Percentiles rank a stretch among this genome's conserved stretches.
Conservation (phyloP, 2,113 vertebrate genomes). For the Ginglymostoma cirratum region DNA sequence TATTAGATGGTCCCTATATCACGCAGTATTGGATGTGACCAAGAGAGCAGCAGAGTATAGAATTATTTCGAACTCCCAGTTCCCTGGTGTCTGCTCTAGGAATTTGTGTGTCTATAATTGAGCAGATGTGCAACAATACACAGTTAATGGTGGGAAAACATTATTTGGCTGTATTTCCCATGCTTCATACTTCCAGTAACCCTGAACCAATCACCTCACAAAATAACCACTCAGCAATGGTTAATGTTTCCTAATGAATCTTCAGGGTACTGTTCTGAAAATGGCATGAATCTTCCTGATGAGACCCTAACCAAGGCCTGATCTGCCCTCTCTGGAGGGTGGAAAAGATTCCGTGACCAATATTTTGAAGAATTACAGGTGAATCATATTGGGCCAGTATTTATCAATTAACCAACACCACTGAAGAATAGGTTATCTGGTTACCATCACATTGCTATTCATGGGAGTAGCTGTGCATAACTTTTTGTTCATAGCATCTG, state of each 20-base stretch:
- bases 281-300: background rate
- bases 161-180: too few species aligned
- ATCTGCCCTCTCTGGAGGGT: background rate
- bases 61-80: background rate
- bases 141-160: background rate
- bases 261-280: background rate
- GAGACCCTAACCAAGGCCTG: background rate
- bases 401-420: background rate
- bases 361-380: background rate
- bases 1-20: background rate
- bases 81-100: background rate
- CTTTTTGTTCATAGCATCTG: too few species aligned
- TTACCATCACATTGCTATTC: too few species aligned
- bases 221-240: background rate
- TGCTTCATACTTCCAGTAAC: background rate
- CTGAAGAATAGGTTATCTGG: too few species aligned
- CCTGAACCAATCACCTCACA: background rate
- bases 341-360: background rate
- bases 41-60: background rate
- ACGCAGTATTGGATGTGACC: background rate
- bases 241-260: background rate
- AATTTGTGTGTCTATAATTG: background rate
- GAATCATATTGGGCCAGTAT: background rate
- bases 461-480: too few species aligned
- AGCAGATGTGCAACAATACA: background rate